A percentile compares a stretch with the other conserved stretches of the same genome.
These are phyloP conservation scores for Argentina silus DNA, from an alignment of 2,797 vertebrate genomes.

Conservation along the genomic window DNA sequence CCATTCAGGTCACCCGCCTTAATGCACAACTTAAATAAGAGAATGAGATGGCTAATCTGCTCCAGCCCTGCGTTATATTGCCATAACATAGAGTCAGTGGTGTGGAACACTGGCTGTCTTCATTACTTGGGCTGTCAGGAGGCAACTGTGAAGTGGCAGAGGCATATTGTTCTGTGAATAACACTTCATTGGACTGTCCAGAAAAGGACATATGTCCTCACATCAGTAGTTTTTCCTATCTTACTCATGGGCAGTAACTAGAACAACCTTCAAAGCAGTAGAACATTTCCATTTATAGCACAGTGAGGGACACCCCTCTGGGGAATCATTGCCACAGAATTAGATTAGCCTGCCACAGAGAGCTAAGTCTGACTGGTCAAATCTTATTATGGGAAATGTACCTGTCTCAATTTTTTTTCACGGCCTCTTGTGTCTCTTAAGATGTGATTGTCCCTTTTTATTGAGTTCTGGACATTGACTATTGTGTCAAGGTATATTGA, in stretches of 20 bases:
- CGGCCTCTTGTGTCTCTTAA: neutral
- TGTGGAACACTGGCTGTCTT: neutral
- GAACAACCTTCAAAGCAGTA: conserved; percentile 64
- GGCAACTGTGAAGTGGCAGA: neutral
- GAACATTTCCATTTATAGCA: conserved; percentile 78
- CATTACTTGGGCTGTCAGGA: neutral
- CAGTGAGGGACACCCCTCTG: conserved; percentile 49
- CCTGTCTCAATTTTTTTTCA: neutral
- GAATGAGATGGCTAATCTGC: neutral
- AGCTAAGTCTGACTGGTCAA: conserved; percentile 23
- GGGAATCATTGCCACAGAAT: conserved; percentile 58
- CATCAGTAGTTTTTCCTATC: conserved; percentile 60
- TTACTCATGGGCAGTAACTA: conserved; percentile 35
- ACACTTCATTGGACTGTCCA: conserved; percentile 41
- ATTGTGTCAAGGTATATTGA: too few relatives aligned
- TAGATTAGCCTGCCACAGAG: conserved; percentile 35
- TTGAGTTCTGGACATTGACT: neutral
- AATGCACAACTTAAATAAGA: neutral
- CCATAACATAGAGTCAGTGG: neutral
- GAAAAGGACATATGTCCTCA: conserved; percentile 68
- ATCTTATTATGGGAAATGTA: conserved; percentile 53
- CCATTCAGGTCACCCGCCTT: neutral
- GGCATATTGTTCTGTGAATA: neutral
- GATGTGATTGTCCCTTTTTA: neutral
- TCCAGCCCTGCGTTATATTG: neutral